Evolutionary conservation across 2,113 vertebrate genomes (phyloP), one percentile per base, ranked within the genome.

Genomic region (Ailuropoda melanoleuca): DNA sequence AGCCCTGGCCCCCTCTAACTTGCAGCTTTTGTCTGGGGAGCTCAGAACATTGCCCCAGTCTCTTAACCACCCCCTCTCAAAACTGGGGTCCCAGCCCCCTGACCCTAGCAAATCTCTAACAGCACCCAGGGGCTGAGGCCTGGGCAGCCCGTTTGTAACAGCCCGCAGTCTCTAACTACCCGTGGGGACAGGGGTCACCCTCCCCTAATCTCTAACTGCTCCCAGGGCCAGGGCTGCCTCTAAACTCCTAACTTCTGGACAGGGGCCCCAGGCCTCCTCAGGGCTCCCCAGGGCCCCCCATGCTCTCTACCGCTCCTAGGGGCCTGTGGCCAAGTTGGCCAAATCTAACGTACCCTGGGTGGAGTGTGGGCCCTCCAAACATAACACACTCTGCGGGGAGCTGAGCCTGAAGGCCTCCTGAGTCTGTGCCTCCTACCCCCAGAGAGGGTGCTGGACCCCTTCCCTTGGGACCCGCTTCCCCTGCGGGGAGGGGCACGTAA

Each of bases 181-280:
- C 3, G 21, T 46, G 8, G 23, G 14, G 23, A 4, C 1, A 0
- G 80, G 55, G 58, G 17, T 46, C 46, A 37, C 6, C 66, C 64
- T 80, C 56, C 34, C 53, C 86, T 97, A 72, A 94, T 48, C 12
- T 88, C 97, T 98, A 98, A 98, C 92, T 93, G 37, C 48, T 91
- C 60, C 93, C 60, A 0, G 37, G 55, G 62, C 46, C 60, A 6
- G 70, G 31, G 10, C 66, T 11, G 34, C 68, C 75, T 84, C 72
- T 5, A 81, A 14, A 89, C 48, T 53, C 53, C 66, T 95, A 96
- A 96, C 83, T 60, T 68, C 55, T 23, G 58, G 56, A 89, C 24
- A 13, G 75, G 68, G 29, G 55, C 72, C 68, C 66, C 13, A 21
- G 2, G 68, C 19, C 77, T 83, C 78, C 89, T n/a, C 64, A 29